Evolutionary conservation across 2,113 vertebrate species (phyloP).

Genomic region (Fregetta grallaria): DNA sequence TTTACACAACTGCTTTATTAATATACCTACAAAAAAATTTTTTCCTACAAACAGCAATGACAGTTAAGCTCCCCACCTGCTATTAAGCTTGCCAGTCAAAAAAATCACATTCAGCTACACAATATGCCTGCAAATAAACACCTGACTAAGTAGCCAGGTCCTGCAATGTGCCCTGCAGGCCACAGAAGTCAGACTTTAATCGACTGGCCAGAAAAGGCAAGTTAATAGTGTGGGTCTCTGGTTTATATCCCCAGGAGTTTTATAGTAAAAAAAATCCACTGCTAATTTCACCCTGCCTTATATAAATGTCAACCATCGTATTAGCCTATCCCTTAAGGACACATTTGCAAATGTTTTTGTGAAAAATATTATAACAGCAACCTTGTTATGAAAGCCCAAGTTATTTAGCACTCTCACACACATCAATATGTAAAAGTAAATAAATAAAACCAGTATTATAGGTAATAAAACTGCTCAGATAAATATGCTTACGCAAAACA

Average conservation of each 20-base stretch:
- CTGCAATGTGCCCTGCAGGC: background rate
- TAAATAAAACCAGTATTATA: background rate
- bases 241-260: background rate
- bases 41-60: background rate
- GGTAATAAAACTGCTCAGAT: background rate
- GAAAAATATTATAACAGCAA: background rate
- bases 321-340: background rate
- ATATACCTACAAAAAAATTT: background rate
- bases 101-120: background rate
- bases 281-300: background rate
- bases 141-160: background rate
- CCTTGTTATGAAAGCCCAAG: background rate
- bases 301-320: background rate
- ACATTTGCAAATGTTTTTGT: background rate
- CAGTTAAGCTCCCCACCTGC: background rate
- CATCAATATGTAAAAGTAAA: background rate
- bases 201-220: background rate
- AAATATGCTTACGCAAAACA: background rate
- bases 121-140: background rate
- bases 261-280: background rate
- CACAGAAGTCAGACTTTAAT: background rate
- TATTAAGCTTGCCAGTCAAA: background rate
- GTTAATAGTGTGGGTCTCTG: background rate
- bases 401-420: background rate
- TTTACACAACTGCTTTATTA: background rate